A percentile compares a stretch with the other conserved stretches of the same genome.
Conservation (phyloP, 2,113 vertebrate genomes). For the Protobothrops mucrosquamatus region DNA sequence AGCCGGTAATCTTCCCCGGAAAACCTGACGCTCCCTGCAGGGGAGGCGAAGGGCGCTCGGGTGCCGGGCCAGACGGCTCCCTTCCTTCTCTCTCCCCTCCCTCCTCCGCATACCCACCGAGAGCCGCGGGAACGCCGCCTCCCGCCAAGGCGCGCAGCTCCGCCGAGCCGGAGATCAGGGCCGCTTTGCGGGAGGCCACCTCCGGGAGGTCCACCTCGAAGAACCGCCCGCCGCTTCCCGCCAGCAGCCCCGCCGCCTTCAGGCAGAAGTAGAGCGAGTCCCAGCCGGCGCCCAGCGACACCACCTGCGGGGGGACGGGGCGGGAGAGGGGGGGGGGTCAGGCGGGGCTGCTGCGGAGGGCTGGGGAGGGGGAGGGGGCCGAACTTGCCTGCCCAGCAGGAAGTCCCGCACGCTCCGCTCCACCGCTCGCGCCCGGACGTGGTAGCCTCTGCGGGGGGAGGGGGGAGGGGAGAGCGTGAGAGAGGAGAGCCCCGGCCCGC, state of each 20-base stretch:
- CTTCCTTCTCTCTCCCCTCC: neutral
- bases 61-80: neutral
- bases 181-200: conserved; percentile 76
- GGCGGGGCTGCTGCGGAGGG: neutral
- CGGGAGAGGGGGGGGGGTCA: neutral
- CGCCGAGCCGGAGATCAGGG: conserved; percentile 62
- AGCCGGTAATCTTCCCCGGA: conserved; percentile 75
- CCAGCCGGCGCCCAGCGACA: conserved; percentile 86
- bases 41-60: neutral
- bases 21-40: conserved; percentile 42
- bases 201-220: conserved; percentile 88
- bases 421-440: conserved; percentile 82
- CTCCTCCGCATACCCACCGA: neutral
- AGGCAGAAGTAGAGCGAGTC: conserved; percentile 90
- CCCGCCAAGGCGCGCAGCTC: conserved; percentile 56
- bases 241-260: conserved; percentile 64
- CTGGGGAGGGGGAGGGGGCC: no score
- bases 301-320: conserved; percentile 65
- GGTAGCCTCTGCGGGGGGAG: conserved; percentile 78
- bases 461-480: no score
- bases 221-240: conserved; percentile 49
- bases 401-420: conserved; percentile 79
- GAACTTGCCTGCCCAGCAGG: conserved; percentile 66
- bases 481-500: neutral
- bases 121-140: neutral